Base-by-base conservation (phyloP, 2,113 vertebrate genomes). In the Peromyscus leucopus region DNA sequence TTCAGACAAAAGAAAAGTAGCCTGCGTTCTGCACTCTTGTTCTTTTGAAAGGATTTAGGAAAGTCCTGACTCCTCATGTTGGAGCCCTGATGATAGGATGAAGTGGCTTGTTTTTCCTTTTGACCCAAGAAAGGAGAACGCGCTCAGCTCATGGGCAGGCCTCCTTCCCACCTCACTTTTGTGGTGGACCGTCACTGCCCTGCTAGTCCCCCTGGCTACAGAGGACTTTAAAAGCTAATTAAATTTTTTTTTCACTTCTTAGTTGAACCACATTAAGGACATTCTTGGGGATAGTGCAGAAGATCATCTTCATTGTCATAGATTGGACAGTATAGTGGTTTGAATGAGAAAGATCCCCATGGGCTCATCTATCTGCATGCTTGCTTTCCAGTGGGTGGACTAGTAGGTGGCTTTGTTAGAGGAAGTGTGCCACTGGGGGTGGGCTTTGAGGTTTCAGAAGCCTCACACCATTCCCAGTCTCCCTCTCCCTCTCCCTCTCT, bases 31-130 rank as follows among this genome's bases (percentile, higher is more conserved):
- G 2, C 28, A 61, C 21, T 84, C 61, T 92, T 79, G 26, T 63
- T 63, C 28, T 93, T 92, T 48, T 26, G 22, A 83, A 82, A 69
- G n/a, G 48, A 89, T 69, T 94, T 78, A 63, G 91, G 21, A 91
- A 86, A 78, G 39, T 6, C 26, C 79, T 0, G 0, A 51, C 9
- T 74, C 12, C 42, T 48, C 80, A 51, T 82, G 71, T 87, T 46
- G 26, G 46, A 74, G 24, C 39, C 31, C 65, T 74, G 33, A 51
- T 93, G 57, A 55, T 7, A 51, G 48, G 36, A 28, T 61, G 86
- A 36, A 71, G 10, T 72, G 10, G n/a, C 61, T 15, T 87, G 8
- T 78, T 90, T 84, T 36, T 89, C 57, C n/a, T 89, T 26, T 48
- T 76, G 72, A 84, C 21, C 72, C 42, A 74, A 92, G 36, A 88